phyloP scores from a whole-genome alignment of 2,888 invertebrate genomes.

The Callosobruchus maculatus region DNA sequence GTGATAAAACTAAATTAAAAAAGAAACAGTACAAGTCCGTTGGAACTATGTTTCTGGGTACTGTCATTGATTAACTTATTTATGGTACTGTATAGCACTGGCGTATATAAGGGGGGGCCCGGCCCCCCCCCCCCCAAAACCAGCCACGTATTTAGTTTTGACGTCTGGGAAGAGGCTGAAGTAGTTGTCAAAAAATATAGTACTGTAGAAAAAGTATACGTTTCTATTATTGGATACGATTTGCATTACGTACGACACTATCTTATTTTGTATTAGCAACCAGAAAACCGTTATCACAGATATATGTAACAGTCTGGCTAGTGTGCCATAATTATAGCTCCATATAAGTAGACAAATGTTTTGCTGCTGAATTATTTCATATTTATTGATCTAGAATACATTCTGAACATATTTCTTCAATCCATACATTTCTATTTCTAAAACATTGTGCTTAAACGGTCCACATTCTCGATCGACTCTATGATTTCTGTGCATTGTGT shows the following conservation, averaged over 20 bases:
- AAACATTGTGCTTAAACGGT: not conserved
- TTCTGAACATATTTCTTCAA: not conserved
- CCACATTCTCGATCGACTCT: not conserved
- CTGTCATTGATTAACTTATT: too few relatives aligned
- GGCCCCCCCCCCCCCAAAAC: too few relatives aligned
- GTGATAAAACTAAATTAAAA: too few relatives aligned
- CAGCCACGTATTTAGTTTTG: too few relatives aligned
- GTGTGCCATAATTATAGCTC: not conserved
- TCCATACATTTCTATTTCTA: not conserved
- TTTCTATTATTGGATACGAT: not conserved
- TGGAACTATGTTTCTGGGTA: too few relatives aligned
- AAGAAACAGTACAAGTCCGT: too few relatives aligned
- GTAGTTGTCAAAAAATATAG: too few relatives aligned
- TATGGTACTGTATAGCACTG: too few relatives aligned
- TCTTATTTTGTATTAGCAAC: not conserved
- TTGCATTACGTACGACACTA: not conserved
- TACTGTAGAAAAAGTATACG: too few relatives aligned
- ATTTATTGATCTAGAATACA: not conserved
- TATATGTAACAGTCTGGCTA: not conserved
- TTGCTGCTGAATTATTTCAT: not conserved
- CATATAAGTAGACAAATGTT: not conserved
- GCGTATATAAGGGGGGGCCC: too few relatives aligned
- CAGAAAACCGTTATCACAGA: not conserved
- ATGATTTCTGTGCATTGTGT: too few relatives aligned
- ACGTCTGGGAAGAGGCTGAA: too few relatives aligned